phyloP scores from a whole-genome alignment of 2,113 vertebrate genomes.

The Arenaria interpres region DNA sequence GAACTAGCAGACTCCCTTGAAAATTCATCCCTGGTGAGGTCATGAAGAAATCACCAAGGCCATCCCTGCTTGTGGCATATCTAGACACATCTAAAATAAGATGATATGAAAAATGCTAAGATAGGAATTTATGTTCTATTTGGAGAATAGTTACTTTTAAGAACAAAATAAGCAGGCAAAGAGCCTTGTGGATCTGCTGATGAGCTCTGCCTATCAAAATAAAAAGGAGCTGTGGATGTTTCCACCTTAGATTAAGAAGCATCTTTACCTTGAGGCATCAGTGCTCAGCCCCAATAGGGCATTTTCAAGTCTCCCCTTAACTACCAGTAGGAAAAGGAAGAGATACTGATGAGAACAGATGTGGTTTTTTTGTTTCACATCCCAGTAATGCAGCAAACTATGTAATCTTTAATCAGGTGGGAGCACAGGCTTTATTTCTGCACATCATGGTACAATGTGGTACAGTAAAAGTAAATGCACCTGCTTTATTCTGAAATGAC shows the following conservation, averaged over 20 bases:
- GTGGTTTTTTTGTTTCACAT: neutral
- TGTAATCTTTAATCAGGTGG: neutral
- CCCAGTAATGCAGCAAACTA: neutral
- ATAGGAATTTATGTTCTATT: neutral
- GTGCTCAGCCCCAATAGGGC: neutral
- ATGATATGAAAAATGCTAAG: neutral
- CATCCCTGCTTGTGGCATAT: neutral
- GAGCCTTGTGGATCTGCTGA: neutral
- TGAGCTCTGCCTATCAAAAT: neutral
- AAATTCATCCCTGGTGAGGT: neutral
- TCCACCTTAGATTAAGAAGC: neutral
- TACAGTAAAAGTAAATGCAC: neutral
- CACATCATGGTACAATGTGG: neutral
- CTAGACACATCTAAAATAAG: neutral
- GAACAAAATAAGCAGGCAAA: neutral
- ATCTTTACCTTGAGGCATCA: neutral
- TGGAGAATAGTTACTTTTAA: neutral
- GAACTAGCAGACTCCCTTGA: neutral
- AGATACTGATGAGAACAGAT: neutral
- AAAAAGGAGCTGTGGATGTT: neutral
- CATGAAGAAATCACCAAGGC: neutral
- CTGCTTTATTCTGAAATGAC: neutral
- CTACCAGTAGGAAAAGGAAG: neutral
- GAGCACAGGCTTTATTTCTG: neutral
- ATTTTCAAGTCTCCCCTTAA: neutral